Evolutionary conservation across 1,140 invertebrate genomes (phyloP).

Genomic region (Sitodiplosis mosellana): DNA sequence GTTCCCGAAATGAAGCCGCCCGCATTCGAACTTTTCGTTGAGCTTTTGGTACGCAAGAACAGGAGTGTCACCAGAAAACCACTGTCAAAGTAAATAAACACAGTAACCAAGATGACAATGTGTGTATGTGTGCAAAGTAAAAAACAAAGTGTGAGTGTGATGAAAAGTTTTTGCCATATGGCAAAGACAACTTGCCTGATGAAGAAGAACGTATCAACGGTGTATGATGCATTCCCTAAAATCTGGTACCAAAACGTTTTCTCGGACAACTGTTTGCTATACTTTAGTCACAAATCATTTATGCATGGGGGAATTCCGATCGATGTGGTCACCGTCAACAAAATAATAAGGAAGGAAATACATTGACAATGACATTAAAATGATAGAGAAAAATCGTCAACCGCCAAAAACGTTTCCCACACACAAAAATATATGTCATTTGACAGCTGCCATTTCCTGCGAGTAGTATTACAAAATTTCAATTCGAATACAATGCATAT

Average conservation of each 20-base stretch:
- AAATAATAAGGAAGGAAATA: neutral
- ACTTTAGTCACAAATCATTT: conserved; percentile 28
- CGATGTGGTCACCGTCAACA: too few species aligned
- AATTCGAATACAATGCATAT: too few species aligned
- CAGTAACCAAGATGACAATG: neutral
- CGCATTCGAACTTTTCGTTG: conserved; percentile 18
- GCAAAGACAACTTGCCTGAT: conserved; percentile 38
- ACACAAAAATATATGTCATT: too few species aligned
- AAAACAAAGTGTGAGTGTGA: neutral
- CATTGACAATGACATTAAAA: too few species aligned
- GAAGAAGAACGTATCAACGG: conserved; percentile 84
- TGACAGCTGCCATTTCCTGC: too few species aligned
- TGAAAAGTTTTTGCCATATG: neutral
- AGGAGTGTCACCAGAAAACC: conserved; percentile 57
- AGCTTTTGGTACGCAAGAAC: conserved; percentile 34
- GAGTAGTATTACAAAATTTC: too few species aligned
- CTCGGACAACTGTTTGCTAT: conserved; percentile 53
- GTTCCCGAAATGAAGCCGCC: conserved; percentile 2
- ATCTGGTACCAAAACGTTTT: conserved; percentile 65
- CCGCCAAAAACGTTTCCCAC: neutral
- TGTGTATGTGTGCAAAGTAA: neutral
- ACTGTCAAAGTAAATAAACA: conserved; percentile 28
- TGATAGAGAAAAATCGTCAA: neutral
- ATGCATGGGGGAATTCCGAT: neutral
- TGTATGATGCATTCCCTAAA: conserved; percentile 74